These are phyloP conservation scores for Heterodera filipjevi DNA, from an alignment of 2,888 invertebrate genomes.

Conservation along the genomic window DNA sequence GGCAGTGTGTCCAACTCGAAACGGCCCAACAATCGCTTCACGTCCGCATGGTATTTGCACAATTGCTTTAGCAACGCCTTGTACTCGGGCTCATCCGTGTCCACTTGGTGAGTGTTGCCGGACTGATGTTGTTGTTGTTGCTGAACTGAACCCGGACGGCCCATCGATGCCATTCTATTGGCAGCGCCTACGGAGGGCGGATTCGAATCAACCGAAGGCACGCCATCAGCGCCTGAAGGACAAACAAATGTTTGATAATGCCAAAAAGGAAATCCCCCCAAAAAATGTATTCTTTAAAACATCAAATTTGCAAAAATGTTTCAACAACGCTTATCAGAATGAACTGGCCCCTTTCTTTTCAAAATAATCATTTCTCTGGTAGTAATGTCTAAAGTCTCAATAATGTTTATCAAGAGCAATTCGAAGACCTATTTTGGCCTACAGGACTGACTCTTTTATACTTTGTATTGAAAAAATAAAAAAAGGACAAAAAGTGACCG, in stretches of 20 bases:
- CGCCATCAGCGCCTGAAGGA: not conserved
- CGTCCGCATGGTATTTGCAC: constrained; percentile 19
- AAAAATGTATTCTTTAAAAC: too few relatives aligned
- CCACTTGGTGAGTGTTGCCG: constrained; percentile 8
- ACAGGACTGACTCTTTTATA: too few relatives aligned
- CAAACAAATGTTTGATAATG: not conserved
- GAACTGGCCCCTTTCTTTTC: too few relatives aligned
- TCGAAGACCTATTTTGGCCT: too few relatives aligned
- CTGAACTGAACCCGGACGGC: constrained; percentile 7
- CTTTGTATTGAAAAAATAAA: too few relatives aligned
- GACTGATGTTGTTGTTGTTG: not conserved
- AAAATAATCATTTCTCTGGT: too few relatives aligned
- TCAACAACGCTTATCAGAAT: too few relatives aligned
- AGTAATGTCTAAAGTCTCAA: too few relatives aligned
- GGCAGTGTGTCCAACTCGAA: constrained; percentile 28
- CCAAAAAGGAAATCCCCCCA: too few relatives aligned
- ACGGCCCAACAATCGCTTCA: constrained; percentile 29
- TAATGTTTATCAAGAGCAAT: too few relatives aligned
- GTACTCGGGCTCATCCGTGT: constrained; percentile 35
- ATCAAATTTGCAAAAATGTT: too few relatives aligned
- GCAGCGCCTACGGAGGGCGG: constrained; percentile 6
- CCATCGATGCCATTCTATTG: constrained; percentile 4
- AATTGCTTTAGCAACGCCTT: constrained; percentile 29
- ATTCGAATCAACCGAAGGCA: not conserved
- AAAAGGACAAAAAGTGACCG: not conserved